Evolutionary conservation across 1,140 invertebrate species (phyloP).

Genomic region (Pollicipes pollicipes): DNA sequence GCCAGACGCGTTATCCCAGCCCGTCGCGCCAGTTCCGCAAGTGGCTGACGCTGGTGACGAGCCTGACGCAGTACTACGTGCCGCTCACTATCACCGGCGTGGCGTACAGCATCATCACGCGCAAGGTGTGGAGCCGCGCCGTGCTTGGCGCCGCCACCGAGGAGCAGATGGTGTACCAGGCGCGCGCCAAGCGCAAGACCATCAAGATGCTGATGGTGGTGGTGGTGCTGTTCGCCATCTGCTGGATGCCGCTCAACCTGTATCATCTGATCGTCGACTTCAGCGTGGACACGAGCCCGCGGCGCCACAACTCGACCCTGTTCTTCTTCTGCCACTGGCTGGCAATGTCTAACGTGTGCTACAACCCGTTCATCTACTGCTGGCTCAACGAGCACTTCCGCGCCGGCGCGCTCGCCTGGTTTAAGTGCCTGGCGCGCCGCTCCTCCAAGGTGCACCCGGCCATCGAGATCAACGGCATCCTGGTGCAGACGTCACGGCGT

Average conservation of each 20-base stretch:
- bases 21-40: conserved; percentile 23
- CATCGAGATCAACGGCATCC: conserved; percentile 44
- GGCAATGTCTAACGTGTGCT: conserved; percentile 35
- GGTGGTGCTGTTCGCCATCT: conserved; percentile 33
- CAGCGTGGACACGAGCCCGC: conserved; percentile 18
- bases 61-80: conserved; percentile 34
- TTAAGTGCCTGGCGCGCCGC: conserved; percentile 15
- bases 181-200: conserved; percentile 26
- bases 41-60: conserved; percentile 28
- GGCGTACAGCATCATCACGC: conserved; percentile 28
- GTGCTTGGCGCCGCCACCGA: conserved; percentile 23
- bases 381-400: conserved; percentile 33
- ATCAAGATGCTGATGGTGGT: conserved; percentile 36
- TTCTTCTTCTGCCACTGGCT: conserved; percentile 29
- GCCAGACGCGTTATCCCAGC: conserved; percentile 27
- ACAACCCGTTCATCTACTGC: conserved; percentile 37
- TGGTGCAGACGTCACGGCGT: conserved; percentile 13
- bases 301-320: conserved; percentile 23
- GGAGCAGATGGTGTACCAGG: conserved; percentile 20
- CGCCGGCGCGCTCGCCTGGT: conserved; percentile 21
- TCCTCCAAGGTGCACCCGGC: conserved; percentile 40
- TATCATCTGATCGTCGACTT: conserved; percentile 30
- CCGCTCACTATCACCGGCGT: conserved; percentile 31
- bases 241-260: conserved; percentile 34
- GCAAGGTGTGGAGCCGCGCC: conserved; percentile 25